Evolutionary conservation across 2,888 invertebrate genomes (phyloP), one percentile per base, ranked within the genome.

Genomic region (Eristalis pertinax): DNA sequence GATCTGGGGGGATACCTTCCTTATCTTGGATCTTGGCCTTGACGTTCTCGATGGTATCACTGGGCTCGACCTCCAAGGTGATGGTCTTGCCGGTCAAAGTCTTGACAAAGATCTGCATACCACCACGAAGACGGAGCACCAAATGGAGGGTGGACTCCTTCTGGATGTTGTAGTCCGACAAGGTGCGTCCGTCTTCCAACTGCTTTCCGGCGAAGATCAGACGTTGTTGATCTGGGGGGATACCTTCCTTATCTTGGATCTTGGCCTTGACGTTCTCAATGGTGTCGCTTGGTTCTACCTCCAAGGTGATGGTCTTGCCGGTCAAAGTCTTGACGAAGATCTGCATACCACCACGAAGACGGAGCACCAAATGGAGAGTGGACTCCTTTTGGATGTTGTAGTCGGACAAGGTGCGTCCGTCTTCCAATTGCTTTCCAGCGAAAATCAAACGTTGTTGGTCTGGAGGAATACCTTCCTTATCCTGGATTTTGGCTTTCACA

Each of bases 351-450:
- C 90, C 90, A 38, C 90, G 90, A 0, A 90, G 89, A 87, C 90
- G 90, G 2, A 90, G 85, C 3, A 90, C 90, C 88, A 90, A 90
- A 7, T 90, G 90, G 1, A 90, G 88, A 1, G 89, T 98, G 97
- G 94, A 98, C 98, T 89, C 97, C 95, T 89, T 98, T 97, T 96
- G 8, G 97, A 94, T 63, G 97, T 97, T 90, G 73, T 90, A 90
- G 35, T 90, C 90, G 0, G 90, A 90, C 41, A 90, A 29, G 0
- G 90, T 91, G 79, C 97, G 96, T 13, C 97, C 98, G 95, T 98
- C 98, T 93, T 98, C 97, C 90, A 98, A 93, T 93, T 98, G 98
- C 92, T 98, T 98, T 50, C 98, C 98, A 89, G 97, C 97, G 32
- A 90, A 90, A 73, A 90, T 90, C 68, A 90, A 86, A 89, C 90